Evolutionary conservation across 2,888 invertebrate species (phyloP).

Genomic region (Marasmarcha lunaedactyla): DNA sequence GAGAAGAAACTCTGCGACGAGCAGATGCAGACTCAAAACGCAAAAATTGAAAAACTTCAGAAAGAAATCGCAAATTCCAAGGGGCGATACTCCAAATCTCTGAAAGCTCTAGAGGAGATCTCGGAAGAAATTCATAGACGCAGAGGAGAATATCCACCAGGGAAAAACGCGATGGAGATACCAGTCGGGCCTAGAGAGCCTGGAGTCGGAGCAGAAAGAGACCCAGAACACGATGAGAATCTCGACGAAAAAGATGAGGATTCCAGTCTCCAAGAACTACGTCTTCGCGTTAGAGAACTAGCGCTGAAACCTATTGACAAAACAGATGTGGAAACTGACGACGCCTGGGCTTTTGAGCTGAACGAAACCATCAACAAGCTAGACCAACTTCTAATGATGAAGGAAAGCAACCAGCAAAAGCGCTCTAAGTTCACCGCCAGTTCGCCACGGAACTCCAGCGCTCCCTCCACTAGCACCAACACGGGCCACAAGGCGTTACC

Average conservation of each 20-base stretch:
- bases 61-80: constrained; percentile 84
- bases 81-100: constrained; percentile 82
- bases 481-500: constrained; percentile 26
- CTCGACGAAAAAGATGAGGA: constrained; percentile 47
- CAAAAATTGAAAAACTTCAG: constrained; percentile 84
- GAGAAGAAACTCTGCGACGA: constrained; percentile 89
- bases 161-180: constrained; percentile 37
- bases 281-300: constrained; percentile 77
- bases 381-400: constrained; percentile 77
- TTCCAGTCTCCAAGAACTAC: constrained; percentile 74
- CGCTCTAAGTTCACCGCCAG: constrained; percentile 53
- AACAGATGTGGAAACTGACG: constrained; percentile 76
- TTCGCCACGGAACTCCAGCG: constrained; percentile 46
- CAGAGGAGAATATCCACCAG: constrained; percentile 63
- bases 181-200: constrained; percentile 74
- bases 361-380: constrained; percentile 83
- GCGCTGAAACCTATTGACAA: constrained; percentile 81
- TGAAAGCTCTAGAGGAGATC: constrained; percentile 88
- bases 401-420: constrained; percentile 72
- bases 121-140: constrained; percentile 91
- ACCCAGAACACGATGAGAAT: constrained; percentile 51
- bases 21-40: constrained; percentile 87
- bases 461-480: constrained; percentile 50
- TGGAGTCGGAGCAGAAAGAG: constrained; percentile 81
- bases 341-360: constrained; percentile 81